These are phyloP conservation scores for Pristionchus fissidentatus DNA, from an alignment of 2,888 invertebrate species.

Conservation along the genomic window DNA sequence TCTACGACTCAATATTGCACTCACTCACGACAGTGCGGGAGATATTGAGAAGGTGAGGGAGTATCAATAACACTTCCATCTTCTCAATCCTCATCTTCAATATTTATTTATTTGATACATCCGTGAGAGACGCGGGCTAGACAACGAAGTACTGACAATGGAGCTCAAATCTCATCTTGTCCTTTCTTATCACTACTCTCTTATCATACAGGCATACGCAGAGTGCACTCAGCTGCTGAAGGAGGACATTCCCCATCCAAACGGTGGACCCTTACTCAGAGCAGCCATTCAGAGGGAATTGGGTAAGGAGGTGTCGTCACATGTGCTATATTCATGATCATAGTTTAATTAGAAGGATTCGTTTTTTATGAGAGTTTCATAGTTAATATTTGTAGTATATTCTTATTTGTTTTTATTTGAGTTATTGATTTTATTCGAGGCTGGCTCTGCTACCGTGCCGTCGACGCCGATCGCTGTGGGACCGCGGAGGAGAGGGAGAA, in stretches of 20 bases:
- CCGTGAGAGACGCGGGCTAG: background rate
- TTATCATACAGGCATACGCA: constrained; percentile 3
- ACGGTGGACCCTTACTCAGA: constrained; percentile 76
- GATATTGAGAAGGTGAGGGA: constrained; percentile 81
- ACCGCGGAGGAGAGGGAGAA: background rate
- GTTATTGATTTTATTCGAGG: too few relatives aligned
- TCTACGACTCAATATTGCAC: constrained; percentile 94
- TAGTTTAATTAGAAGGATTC: too few relatives aligned
- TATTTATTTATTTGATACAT: background rate
- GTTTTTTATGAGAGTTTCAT: too few relatives aligned
- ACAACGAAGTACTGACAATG: background rate
- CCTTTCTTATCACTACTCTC: background rate
- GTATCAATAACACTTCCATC: background rate
- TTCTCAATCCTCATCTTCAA: background rate
- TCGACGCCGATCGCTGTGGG: constrained; percentile 42
- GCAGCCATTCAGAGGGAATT: constrained; percentile 34
- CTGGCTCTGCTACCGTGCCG: constrained; percentile 59
- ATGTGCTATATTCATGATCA: too few relatives aligned
- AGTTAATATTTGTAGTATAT: background rate
- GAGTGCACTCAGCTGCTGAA: background rate
- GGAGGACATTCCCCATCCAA: constrained; percentile 86
- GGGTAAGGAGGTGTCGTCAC: too few relatives aligned
- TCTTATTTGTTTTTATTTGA: too few relatives aligned
- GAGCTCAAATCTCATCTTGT: background rate
- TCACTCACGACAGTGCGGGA: constrained; percentile 90